These are phyloP conservation scores for Morelia viridis DNA, from an alignment of 2,797 vertebrate species.

Conservation along the genomic window DNA sequence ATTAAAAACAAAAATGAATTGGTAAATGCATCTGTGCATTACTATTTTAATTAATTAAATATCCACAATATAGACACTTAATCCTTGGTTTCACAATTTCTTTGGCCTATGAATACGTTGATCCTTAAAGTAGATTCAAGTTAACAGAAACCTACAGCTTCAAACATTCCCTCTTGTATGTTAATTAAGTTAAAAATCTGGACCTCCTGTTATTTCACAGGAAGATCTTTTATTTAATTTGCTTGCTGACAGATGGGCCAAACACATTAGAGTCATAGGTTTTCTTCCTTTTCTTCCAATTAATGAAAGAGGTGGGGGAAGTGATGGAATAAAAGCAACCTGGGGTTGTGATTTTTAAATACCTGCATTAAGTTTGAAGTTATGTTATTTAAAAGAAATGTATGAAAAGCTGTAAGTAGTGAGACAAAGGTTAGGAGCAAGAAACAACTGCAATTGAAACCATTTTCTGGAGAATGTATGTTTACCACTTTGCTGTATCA, in stretches of 20 bases:
- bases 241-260: not conserved
- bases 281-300: slow-evolving; percentile 7
- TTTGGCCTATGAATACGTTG: not conserved
- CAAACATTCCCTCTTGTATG: not conserved
- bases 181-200: slow-evolving; percentile 7
- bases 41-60: not conserved
- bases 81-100: rapidly evolving
- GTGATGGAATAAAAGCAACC: not conserved
- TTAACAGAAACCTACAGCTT: not conserved
- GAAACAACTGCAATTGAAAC: not conserved
- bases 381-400: not conserved
- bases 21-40: not conserved
- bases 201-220: not conserved
- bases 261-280: not conserved
- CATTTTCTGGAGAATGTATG: not conserved
- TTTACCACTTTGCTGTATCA: not conserved
- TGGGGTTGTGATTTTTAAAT: not conserved
- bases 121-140: not conserved
- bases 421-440: not conserved
- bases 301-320: not conserved
- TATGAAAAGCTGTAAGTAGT: not conserved
- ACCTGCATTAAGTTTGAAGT: not conserved
- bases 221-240: slow-evolving; percentile 5
- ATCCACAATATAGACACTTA: not conserved
- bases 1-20: not conserved